phyloP scores from a whole-genome alignment of 2,113 vertebrate species.

The Entomyzon cyanotis region DNA sequence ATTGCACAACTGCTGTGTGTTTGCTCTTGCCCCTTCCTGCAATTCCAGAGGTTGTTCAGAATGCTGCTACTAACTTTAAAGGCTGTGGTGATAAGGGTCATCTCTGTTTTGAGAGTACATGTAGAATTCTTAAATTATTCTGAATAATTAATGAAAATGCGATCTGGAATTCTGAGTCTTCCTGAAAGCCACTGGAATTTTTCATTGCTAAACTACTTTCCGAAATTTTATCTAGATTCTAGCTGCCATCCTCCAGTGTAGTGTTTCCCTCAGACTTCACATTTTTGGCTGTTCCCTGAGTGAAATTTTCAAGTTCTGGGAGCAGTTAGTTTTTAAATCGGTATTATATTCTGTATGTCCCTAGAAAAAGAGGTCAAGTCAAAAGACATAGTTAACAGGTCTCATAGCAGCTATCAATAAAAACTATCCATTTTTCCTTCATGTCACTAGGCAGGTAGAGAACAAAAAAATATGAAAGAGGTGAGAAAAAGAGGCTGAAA shows the following conservation, averaged over 20 bases:
- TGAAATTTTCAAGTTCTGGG: not conserved
- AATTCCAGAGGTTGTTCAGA: not conserved
- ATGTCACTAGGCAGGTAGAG: not conserved
- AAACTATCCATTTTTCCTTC: not conserved
- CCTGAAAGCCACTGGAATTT: not conserved
- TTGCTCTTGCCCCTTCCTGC: not conserved
- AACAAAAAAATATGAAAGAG: not conserved
- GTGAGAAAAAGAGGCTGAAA: not conserved
- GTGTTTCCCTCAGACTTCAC: not conserved
- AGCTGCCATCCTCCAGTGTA: not conserved
- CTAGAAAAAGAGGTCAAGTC: not conserved
- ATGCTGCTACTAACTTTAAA: not conserved
- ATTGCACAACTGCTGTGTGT: not conserved
- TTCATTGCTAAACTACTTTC: not conserved
- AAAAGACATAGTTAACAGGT: not conserved
- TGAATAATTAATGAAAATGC: not conserved
- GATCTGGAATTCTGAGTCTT: not conserved
- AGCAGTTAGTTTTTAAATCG: not conserved
- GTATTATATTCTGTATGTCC: not conserved
- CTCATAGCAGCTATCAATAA: not conserved
- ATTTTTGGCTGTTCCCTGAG: not conserved
- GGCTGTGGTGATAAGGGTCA: not conserved
- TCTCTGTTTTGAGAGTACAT: not conserved
- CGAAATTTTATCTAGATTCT: not conserved
- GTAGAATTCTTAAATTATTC: not conserved